Conservation (phyloP, 2,797 vertebrate species). For the Lepilemur ruficaudatus region DNA sequence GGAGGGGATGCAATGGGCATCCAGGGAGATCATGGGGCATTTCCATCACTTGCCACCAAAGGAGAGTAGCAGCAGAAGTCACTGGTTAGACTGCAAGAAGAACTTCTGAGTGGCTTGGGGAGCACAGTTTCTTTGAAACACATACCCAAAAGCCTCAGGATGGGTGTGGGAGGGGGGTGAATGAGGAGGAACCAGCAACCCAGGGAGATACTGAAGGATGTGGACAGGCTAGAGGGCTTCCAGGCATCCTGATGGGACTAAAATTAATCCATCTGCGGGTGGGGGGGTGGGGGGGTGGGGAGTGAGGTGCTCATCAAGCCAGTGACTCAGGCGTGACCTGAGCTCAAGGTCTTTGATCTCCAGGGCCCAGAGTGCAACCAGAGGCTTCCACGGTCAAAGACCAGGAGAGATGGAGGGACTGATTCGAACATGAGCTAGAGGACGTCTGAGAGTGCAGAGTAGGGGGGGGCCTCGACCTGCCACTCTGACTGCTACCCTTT, state of each 20-base stretch:
- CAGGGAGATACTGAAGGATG: background rate
- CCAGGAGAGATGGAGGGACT: background rate
- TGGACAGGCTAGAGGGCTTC: conserved; percentile 41
- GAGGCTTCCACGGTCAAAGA: background rate
- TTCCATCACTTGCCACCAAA: background rate
- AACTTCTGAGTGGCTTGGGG: background rate
- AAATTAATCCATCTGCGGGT: conserved; percentile 63
- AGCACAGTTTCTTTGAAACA: background rate
- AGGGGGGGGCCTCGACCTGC: background rate
- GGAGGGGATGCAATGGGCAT: background rate
- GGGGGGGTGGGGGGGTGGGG: background rate
- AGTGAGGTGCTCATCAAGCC: conserved; percentile 24
- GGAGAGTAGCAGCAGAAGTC: background rate
- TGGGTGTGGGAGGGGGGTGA: background rate
- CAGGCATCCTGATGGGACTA: conserved; percentile 42
- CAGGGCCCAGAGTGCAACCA: background rate
- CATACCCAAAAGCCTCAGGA: background rate
- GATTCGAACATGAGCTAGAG: background rate
- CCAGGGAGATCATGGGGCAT: background rate
- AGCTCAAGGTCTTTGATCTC: conserved; percentile 56
- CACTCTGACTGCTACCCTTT: background rate
- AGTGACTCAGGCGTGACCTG: conserved; percentile 42
- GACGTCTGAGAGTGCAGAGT: background rate
- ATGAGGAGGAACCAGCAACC: background rate
- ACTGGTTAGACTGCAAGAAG: background rate